Conservation (phyloP, 23 tunicate species). For the Aplidium turbinatum region DNA sequence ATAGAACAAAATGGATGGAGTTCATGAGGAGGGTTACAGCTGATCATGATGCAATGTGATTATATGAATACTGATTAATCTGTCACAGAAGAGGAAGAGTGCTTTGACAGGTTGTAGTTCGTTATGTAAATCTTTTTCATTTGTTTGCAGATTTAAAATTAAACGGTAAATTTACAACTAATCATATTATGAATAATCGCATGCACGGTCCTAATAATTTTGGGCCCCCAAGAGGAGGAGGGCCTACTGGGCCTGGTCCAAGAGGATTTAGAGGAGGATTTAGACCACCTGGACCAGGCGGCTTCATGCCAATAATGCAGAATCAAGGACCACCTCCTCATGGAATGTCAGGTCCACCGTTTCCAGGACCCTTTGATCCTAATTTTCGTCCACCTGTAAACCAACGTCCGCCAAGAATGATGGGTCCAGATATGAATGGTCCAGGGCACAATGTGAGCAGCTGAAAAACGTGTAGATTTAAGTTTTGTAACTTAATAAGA, state of each 20-base stretch:
- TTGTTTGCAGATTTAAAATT: not conserved
- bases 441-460: too few species aligned
- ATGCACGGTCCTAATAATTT: constrained; percentile 20
- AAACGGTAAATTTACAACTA: not conserved
- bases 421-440: constrained; percentile 58
- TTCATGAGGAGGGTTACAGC: too few species aligned
- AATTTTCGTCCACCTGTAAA: constrained; percentile 44
- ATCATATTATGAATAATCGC: constrained; percentile 4
- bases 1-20: too few species aligned
- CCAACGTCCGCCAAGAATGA: constrained; percentile 46
- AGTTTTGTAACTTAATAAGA: too few species aligned
- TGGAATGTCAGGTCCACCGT: constrained; percentile 63
- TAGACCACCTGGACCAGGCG: constrained; percentile 62
- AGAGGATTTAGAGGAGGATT: constrained; percentile 37
- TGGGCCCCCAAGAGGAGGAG: constrained; percentile 19
- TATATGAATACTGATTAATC: too few species aligned
- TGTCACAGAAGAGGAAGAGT: too few species aligned
- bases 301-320: constrained; percentile 52
- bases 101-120: too few species aligned
- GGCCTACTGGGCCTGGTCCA: constrained; percentile 39
- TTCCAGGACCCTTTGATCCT: constrained; percentile 49
- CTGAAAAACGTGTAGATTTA: too few species aligned
- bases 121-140: not conserved
- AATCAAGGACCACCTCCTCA: constrained; percentile 45
- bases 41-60: too few species aligned